Conservation (phyloP, 2,888 invertebrate species). For the Ethmia dodecea region DNA sequence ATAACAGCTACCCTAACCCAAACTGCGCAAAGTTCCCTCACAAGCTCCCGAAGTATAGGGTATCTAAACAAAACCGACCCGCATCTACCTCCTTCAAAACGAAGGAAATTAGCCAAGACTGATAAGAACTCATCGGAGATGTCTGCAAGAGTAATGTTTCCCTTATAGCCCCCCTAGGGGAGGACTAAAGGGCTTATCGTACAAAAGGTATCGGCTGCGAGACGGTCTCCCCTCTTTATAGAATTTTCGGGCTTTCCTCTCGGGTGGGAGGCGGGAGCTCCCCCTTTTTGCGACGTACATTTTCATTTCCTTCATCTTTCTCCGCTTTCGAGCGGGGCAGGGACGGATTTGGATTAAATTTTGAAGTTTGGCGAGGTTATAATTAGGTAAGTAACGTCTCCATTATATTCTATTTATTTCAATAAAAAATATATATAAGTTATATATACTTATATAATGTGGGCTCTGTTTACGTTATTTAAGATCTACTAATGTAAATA, state of each 20-base stretch:
- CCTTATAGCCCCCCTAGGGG: slow-evolving; percentile 29
- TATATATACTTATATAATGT: no score
- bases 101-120: slow-evolving; percentile 60
- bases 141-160: slow-evolving; percentile 70
- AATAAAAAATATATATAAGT: no score
- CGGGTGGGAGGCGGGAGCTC: slow-evolving; percentile 32
- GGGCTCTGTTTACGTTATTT: no score
- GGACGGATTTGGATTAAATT: slow-evolving; percentile 39
- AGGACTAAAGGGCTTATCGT: slow-evolving; percentile 59
- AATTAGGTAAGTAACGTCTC: no score
- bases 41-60: no score
- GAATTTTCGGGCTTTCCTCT: slow-evolving; percentile 65
- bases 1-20: no score
- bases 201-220: slow-evolving; percentile 60
- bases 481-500: no score
- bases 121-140: slow-evolving; percentile 65
- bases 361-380: no score
- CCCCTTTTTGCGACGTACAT: slow-evolving; percentile 77
- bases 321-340: slow-evolving; percentile 58
- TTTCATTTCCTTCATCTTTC: slow-evolving; percentile 79
- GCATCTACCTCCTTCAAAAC: slow-evolving; percentile 45
- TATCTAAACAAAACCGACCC: slow-evolving; percentile 20
- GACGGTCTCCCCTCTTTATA: slow-evolving; percentile 62
- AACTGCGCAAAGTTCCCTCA: no score
- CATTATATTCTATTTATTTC: no score